Conservation (phyloP, 1,140 invertebrate species). For the Zaprionus tsacasi region DNA sequence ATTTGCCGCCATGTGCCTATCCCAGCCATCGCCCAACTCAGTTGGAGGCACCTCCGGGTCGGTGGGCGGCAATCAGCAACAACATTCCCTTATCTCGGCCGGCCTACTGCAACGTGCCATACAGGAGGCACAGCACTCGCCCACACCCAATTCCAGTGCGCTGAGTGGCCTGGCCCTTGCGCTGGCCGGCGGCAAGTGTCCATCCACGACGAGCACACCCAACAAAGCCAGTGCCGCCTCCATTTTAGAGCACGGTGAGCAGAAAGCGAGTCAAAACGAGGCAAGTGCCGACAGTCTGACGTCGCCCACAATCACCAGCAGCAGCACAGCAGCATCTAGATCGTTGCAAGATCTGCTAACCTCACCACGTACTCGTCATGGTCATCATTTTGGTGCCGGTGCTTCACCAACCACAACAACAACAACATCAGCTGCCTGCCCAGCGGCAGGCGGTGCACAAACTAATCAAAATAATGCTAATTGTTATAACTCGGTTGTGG, state of each 20-base stretch:
- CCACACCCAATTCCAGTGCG: slow-evolving; percentile 65
- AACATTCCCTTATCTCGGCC: slow-evolving; percentile 70
- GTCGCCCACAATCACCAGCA: slow-evolving; percentile 71
- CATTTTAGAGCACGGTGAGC: slow-evolving; percentile 84
- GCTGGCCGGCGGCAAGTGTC: slow-evolving; percentile 69
- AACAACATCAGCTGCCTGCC: slow-evolving; percentile 8
- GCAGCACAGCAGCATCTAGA: slow-evolving; percentile 39
- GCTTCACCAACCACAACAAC: slow-evolving; percentile 22
- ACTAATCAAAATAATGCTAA: slow-evolving; percentile 70
- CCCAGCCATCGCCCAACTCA: slow-evolving; percentile 57
- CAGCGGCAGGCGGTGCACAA: slow-evolving; percentile 1
- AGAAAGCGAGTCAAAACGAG: slow-evolving; percentile 84
- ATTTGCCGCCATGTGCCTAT: slow-evolving; percentile 81
- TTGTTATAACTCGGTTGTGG: slow-evolving; percentile 71
- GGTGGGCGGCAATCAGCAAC: slow-evolving; percentile 23
- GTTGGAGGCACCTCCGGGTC: slow-evolving; percentile 19
- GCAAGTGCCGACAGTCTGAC: slow-evolving; percentile 83
- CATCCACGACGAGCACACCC: slow-evolving; percentile 33
- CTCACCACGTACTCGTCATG: slow-evolving; percentile 70
- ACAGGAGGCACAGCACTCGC: slow-evolving; percentile 71
- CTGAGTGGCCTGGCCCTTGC: slow-evolving; percentile 75
- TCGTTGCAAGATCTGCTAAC: slow-evolving; percentile 81
- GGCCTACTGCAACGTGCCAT: slow-evolving; percentile 75
- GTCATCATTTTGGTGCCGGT: slow-evolving; percentile 46
- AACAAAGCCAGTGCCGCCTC: slow-evolving; percentile 80